Conservation (phyloP, 2,888 invertebrate species). For the Sicus ferrugineus region DNA sequence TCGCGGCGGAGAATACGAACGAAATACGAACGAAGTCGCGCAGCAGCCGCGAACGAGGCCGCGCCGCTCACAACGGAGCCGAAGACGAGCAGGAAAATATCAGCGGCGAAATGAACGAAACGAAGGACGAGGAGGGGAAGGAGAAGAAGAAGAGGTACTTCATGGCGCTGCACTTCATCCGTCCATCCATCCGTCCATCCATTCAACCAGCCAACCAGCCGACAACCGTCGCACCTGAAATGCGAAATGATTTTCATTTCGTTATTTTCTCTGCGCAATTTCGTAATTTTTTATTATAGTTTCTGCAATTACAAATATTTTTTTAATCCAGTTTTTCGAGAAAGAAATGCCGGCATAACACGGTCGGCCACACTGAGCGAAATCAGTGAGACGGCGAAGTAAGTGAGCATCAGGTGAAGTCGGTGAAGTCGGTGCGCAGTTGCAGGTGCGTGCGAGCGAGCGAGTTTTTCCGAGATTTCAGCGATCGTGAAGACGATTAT, state of each 20-base stretch:
- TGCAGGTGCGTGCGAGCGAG: no score
- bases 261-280: constrained; percentile 7
- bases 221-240: constrained; percentile 21
- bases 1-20: constrained; percentile 54
- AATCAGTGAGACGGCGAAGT: neutral
- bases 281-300: constrained; percentile 27
- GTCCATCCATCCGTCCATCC: no score
- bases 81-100: constrained; percentile 13
- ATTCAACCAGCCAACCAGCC: no score
- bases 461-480: no score
- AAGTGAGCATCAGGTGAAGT: neutral
- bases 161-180: neutral
- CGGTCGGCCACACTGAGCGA: constrained; percentile 8
- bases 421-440: no score
- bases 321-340: constrained; percentile 11
- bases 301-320: constrained; percentile 26
- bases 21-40: no score
- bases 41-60: no score
- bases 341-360: constrained; percentile 1
- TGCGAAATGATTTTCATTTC: constrained; percentile 28
- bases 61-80: constrained; percentile 12
- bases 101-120: no score
- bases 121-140: neutral
- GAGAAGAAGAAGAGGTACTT: no score
- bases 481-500: no score